Percentiles rank a stretch among this genome's conserved stretches.
phyloP scores from a whole-genome alignment of 2,113 vertebrate species.

The Amazona guildingii region DNA sequence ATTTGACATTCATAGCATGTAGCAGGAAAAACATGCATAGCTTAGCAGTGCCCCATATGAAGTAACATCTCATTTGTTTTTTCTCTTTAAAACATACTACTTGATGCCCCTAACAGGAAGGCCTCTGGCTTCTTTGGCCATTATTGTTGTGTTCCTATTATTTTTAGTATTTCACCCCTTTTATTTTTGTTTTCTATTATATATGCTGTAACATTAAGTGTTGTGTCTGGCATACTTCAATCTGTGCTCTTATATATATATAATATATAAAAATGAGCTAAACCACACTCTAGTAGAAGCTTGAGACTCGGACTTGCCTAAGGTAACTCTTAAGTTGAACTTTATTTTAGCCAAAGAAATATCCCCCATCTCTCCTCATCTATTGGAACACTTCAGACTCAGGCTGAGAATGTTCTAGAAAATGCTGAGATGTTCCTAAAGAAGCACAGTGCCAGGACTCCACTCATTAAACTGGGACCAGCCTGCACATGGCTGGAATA shows the following conservation, averaged over 20 bases:
- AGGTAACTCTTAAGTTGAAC: not conserved
- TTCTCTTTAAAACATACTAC: not conserved
- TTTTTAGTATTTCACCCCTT: not conserved
- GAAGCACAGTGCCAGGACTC: not conserved
- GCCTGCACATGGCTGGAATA: not conserved
- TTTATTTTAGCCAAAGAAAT: not conserved
- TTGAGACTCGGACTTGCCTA: not conserved
- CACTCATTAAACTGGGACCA: not conserved
- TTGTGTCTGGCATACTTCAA: not conserved
- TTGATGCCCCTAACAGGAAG: not conserved
- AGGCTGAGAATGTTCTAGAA: not conserved
- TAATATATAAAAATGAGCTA: not conserved
- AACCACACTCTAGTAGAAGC: not conserved
- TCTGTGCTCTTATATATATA: not conserved
- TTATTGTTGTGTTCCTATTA: not conserved
- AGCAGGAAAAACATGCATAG: not conserved
- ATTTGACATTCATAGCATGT: not conserved
- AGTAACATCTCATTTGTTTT: not conserved
- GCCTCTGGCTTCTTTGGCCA: not conserved
- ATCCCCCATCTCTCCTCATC: not conserved
- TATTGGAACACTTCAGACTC: not conserved
- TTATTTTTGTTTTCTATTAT: not conserved
- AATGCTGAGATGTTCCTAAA: not conserved
- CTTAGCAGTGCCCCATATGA: not conserved
- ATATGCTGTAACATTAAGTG: not conserved